Conservation (phyloP, 1,140 invertebrate genomes). For the Aradophagus sp. region DNA sequence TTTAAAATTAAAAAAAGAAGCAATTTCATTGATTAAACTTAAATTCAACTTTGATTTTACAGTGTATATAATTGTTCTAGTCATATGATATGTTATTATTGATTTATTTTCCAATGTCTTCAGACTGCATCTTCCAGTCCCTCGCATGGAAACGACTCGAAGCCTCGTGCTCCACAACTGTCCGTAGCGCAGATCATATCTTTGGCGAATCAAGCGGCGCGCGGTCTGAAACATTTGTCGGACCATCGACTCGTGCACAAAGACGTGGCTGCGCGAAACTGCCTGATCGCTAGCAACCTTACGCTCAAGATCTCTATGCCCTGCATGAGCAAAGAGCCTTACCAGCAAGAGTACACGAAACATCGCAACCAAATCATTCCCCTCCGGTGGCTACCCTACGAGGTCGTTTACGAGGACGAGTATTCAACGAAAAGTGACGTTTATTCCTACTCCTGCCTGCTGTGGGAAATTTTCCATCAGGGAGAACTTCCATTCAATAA, state of each 20-base stretch:
- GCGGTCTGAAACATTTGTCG: conserved; percentile 89
- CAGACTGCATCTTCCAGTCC: conserved; percentile 56
- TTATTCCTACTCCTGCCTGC: conserved; percentile 90
- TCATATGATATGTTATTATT: no score
- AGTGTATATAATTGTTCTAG: no score
- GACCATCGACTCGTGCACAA: conserved; percentile 85
- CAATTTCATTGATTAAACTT: no score
- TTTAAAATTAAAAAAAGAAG: no score
- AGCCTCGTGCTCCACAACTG: conserved; percentile 78
- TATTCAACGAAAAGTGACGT: conserved; percentile 96
- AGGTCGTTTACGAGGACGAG: conserved; percentile 92
- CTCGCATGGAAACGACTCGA: conserved; percentile 66
- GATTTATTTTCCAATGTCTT: conserved; percentile 2
- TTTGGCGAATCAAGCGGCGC: conserved; percentile 85
- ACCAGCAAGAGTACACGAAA: conserved; percentile 89
- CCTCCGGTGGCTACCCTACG: conserved; percentile 87
- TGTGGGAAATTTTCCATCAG: conserved; percentile 94
- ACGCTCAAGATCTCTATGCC: conserved; percentile 89
- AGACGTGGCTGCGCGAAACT: conserved; percentile 95
- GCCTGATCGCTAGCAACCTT: conserved; percentile 88
- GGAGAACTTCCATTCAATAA: conserved; percentile 90
- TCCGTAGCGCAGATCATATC: conserved; percentile 82
- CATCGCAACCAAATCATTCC: conserved; percentile 82
- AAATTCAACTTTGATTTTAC: no score
- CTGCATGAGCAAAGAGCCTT: conserved; percentile 87